Percentiles rank a stretch among this genome's conserved stretches.
These are phyloP conservation scores for Limnodromus scolopaceus DNA, from an alignment of 2,797 vertebrate species.

Conservation along the genomic window DNA sequence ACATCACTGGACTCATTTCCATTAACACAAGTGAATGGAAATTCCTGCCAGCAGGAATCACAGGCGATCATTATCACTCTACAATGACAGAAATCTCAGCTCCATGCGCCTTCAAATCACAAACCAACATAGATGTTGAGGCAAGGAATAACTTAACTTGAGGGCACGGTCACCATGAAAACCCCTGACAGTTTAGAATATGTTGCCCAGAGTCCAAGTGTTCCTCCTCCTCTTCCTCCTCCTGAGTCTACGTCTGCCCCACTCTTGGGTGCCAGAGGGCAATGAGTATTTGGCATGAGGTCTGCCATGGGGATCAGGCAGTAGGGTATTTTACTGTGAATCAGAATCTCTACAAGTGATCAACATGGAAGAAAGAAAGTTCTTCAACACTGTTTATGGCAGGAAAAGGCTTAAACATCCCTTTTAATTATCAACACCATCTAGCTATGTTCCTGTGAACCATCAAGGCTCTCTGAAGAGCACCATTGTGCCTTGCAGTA, in stretches of 20 bases:
- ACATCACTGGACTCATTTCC: background rate
- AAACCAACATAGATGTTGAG: background rate
- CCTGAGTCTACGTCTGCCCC: background rate
- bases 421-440: background rate
- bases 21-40: background rate
- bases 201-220: background rate
- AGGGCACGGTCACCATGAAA: background rate
- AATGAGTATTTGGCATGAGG: background rate
- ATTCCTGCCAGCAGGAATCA: background rate
- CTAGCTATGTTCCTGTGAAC: background rate
- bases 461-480: background rate
- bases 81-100: background rate
- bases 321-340: background rate
- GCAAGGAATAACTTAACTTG: background rate
- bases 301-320: background rate
- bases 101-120: background rate
- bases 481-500: background rate
- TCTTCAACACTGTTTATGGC: background rate
- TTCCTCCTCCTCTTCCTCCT: background rate
- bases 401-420: background rate
- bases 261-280: background rate
- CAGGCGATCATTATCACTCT: fast-evolving
- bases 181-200: background rate
- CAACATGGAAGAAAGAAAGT: background rate
- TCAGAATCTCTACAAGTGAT: background rate